Evolutionary conservation across 2,888 invertebrate species (phyloP), one percentile per base, ranked within the genome.

Genomic region (Leucoma salicis): DNA sequence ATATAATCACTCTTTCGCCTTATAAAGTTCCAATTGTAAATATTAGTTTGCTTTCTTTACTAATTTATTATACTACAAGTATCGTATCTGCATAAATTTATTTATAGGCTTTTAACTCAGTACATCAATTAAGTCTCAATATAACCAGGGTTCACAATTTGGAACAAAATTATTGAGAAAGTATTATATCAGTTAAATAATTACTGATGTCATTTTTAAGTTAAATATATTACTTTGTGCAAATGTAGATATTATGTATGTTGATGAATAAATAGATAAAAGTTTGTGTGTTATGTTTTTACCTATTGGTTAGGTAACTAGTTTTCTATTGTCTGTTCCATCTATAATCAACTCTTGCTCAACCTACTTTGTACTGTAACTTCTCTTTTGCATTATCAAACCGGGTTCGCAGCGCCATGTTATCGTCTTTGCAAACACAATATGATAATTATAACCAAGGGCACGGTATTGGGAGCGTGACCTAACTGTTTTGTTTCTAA

Each of bases 231-330:
- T 66, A 77, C 82, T 81, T 83, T 87, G 86, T 86, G 86, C 84
- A 86, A 85, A 84, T 89, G 88, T 89, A 89, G 88, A 87, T 88
- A 89, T 85, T 82, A 87, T 83, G 84, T 87, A 89, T 87, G 89
- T 89, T 89, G 87, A 87, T 83, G 88, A 88, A 87, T 89, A 89
- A 89, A 89, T 88, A 88, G 84, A 78, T 80, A 84, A 86, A 86
- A 80, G 66, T 43, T 58, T 53, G 21, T 21, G n/a, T n/a, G n/a
- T n/a, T n/a, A n/a, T n/a, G n/a, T n/a, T n/a, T n/a, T n/a, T n/a
- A n/a, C n/a, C n/a, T n/a, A n/a, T n/a, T n/a, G 3, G 25, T 6
- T 25, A 7, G 25, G 25, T 25, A 25, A 25, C n/a, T 25, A 11
- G 28, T 4, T 12, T 13, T 10, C 12, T 12, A 29, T 13, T 3